phyloP scores from a whole-genome alignment of 1,140 invertebrate genomes.

The Musca vetustissima region DNA sequence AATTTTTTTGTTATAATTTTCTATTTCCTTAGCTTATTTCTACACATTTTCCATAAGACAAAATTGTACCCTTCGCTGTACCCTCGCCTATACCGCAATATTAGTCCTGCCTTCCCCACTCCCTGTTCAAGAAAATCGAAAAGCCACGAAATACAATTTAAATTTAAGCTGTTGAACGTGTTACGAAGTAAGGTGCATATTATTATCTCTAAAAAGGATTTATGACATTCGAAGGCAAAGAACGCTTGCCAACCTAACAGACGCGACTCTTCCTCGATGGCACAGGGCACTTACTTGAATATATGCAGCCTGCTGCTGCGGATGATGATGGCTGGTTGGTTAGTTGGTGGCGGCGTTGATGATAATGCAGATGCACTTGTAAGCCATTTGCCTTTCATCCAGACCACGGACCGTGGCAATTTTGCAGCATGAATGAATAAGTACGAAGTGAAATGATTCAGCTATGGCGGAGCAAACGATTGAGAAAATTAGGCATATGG shows the following conservation, averaged over 20 bases:
- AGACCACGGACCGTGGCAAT: neutral
- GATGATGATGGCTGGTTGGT: too few species aligned
- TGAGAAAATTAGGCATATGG: conserved; percentile 18
- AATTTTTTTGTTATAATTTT: too few species aligned
- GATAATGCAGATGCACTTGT: neutral
- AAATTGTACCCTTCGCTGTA: too few species aligned
- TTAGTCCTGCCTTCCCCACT: too few species aligned
- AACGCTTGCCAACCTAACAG: neutral
- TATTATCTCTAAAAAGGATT: conserved; percentile 22
- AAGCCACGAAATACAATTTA: conserved; percentile 23
- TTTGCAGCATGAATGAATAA: neutral
- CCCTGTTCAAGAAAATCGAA: neutral
- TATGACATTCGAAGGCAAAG: conserved; percentile 18
- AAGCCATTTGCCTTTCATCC: neutral
- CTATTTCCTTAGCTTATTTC: too few species aligned
- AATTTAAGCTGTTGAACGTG: conserved; percentile 24
- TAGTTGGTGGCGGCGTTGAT: neutral
- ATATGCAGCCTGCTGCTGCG: too few species aligned
- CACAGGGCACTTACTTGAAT: neutral
- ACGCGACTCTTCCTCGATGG: neutral
- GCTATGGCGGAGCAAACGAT: conserved; percentile 1
- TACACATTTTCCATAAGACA: too few species aligned
- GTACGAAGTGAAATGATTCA: too few species aligned
- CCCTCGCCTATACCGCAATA: too few species aligned
- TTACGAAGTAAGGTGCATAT: conserved; percentile 25